Conservation (phyloP, 2,888 invertebrate genomes). For the Epinotia bilunana region DNA sequence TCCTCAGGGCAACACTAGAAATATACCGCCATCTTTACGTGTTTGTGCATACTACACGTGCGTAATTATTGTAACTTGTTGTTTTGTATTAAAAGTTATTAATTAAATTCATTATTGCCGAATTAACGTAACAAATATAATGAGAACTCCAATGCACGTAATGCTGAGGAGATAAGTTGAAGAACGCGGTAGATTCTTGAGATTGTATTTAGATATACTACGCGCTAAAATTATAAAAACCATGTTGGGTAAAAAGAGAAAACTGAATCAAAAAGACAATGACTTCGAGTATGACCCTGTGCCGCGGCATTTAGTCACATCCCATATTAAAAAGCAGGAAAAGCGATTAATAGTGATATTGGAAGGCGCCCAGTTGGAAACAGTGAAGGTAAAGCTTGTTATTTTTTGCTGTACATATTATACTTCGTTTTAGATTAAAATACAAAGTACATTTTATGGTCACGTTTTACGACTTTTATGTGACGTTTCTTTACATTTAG, state of each 20-base stretch:
- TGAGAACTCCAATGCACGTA: background rate
- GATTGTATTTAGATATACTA: background rate
- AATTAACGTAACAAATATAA: background rate
- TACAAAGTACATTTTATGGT: no score
- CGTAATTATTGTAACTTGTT: background rate
- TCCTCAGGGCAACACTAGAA: slow-evolving; percentile 13
- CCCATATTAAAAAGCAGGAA: slow-evolving; percentile 92
- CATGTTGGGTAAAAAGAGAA: slow-evolving; percentile 79
- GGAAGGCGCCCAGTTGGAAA: slow-evolving; percentile 97
- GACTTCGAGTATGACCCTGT: slow-evolving; percentile 91
- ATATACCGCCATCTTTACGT: slow-evolving; percentile 21
- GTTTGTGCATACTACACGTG: slow-evolving; percentile 27
- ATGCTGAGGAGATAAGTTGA: background rate
- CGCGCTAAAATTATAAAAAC: slow-evolving; percentile 26
- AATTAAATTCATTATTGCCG: background rate
- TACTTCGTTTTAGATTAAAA: background rate
- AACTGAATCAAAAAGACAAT: slow-evolving; percentile 81
- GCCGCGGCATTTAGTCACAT: slow-evolving; percentile 90
- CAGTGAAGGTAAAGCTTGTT: slow-evolving; percentile 90
- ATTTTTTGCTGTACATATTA: background rate
- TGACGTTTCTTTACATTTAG: no score
- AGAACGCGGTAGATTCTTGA: background rate
- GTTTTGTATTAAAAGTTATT: background rate
- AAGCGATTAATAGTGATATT: slow-evolving; percentile 96
- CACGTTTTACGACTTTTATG: no score